Evolutionary conservation across 2,888 invertebrate genomes (phyloP), one percentile per base, ranked within the genome.

Genomic region (Griposia aprilina): DNA sequence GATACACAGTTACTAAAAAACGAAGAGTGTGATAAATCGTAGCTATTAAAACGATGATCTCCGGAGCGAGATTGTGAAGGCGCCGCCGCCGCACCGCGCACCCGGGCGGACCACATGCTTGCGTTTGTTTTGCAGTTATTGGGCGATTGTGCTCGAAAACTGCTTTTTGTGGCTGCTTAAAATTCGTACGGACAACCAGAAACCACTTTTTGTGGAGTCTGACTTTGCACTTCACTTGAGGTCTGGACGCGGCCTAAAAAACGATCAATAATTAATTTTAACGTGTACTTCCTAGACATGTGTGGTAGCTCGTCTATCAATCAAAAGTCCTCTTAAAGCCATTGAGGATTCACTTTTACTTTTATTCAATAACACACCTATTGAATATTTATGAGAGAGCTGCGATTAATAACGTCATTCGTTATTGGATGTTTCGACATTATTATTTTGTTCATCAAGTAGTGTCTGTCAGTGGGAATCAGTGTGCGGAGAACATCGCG

Each of bases 1-100:
- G 93, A 94, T 95, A 95, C 94, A 95, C 94, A 93, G 94, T 94
- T 93, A 94, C 93, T 93, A 94, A 94, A 94, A 94, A 95, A 94
- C 92, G 92, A 94, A 93, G 93, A 94, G 92, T 94, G 92, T 94
- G 93, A 95, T 94, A 94, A 94, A 95, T 96, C 92, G 94, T 89
- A 87, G 92, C 92, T 92, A 92, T 93, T 92, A 93, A 93, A 92
- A 91, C 91, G 91, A 91, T 90, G 90, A 92, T 90, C 89, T 85
- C 72, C 70, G 68, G 70, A 79, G 82, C 84, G 81, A 83, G 88
- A 85, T 83, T 85, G 78, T 87, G 78, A 79, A 86, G 88, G 83
- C 85, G 86, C 87, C 86, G 80, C 85, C 75, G 41, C 52, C 60
- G 50, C 36, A 41, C 41, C 57, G 48, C 66, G 71, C 66, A 15